These are phyloP conservation scores for Clostera curtula DNA, from an alignment of 2,888 invertebrate species.

Conservation along the genomic window DNA sequence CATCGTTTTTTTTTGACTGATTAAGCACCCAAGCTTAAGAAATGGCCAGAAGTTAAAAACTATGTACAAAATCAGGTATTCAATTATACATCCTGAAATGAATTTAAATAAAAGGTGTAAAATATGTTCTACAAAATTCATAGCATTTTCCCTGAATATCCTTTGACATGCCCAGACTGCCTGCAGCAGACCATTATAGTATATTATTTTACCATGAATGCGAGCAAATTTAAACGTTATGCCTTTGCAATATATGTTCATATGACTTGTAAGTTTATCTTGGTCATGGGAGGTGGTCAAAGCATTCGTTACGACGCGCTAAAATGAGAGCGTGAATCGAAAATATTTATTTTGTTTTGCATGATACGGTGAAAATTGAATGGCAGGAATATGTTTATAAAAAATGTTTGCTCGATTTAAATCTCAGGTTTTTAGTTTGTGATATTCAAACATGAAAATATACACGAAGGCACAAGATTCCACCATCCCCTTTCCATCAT, in stretches of 20 bases:
- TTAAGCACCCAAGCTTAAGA: too few relatives aligned
- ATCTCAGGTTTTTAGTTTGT: too few relatives aligned
- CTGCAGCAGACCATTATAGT: slow-evolving; percentile 11
- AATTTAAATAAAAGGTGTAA: too few relatives aligned
- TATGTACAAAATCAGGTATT: too few relatives aligned
- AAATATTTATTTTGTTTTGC: slow-evolving; percentile 18
- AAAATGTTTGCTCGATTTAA: slow-evolving; percentile 7
- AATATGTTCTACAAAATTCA: slow-evolving; percentile 15
- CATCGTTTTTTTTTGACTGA: too few relatives aligned
- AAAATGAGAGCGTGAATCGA: slow-evolving; percentile 14
- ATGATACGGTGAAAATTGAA: slow-evolving; percentile 6
- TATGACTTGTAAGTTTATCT: not conserved
- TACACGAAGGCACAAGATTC: too few relatives aligned
- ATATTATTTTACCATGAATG: slow-evolving; percentile 3
- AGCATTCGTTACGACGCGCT: slow-evolving; percentile 15
- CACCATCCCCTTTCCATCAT: too few relatives aligned
- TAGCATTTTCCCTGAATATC: slow-evolving; percentile 15
- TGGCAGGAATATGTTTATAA: slow-evolving; percentile 1
- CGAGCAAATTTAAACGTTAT: slow-evolving; percentile 8
- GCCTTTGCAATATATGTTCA: slow-evolving; percentile 1
- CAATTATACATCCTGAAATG: too few relatives aligned
- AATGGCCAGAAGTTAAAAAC: too few relatives aligned
- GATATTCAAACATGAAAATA: too few relatives aligned
- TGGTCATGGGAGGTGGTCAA: slow-evolving; percentile 12
- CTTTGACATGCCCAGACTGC: slow-evolving; percentile 20